phyloP scores from a whole-genome alignment of 2,113 vertebrate species.

The Platysteira castanea region DNA sequence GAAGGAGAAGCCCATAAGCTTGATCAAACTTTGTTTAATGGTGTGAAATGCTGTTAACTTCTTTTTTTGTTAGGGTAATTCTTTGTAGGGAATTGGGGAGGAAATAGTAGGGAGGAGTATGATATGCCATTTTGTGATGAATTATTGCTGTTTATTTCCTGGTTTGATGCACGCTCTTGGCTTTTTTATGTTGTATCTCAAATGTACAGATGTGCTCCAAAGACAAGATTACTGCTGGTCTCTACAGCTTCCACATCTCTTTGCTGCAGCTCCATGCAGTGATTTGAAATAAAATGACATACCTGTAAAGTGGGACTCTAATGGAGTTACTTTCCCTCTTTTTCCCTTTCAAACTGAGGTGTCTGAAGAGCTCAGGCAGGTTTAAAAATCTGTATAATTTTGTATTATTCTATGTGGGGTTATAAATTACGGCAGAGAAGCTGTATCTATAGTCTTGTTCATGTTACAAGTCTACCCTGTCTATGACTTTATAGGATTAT shows the following conservation, averaged over 20 bases:
- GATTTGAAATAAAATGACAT: not conserved
- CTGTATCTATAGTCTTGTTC: not conserved
- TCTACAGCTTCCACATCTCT: not conserved
- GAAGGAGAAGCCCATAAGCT: not conserved
- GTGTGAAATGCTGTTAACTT: not conserved
- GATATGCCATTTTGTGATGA: not conserved
- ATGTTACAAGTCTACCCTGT: not conserved
- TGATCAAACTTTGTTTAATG: not conserved
- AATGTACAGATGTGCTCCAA: not conserved
- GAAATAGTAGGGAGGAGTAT: not conserved
- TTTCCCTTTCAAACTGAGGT: not conserved
- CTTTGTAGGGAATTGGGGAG: not conserved
- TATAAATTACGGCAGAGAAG: not conserved
- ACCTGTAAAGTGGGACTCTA: not conserved
- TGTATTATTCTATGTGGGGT: not conserved
- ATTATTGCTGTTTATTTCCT: not conserved
- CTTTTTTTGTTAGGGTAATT: not conserved
- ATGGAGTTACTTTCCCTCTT: not conserved
- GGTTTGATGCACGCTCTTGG: not conserved
- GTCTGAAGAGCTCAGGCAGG: not conserved
- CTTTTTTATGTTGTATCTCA: not conserved
- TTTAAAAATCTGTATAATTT: not conserved
- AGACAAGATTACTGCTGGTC: not conserved
- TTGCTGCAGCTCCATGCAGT: not conserved
- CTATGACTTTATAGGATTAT: not conserved